Conservation (phyloP, 2,888 invertebrate species). For the Cantharis lateralis region DNA sequence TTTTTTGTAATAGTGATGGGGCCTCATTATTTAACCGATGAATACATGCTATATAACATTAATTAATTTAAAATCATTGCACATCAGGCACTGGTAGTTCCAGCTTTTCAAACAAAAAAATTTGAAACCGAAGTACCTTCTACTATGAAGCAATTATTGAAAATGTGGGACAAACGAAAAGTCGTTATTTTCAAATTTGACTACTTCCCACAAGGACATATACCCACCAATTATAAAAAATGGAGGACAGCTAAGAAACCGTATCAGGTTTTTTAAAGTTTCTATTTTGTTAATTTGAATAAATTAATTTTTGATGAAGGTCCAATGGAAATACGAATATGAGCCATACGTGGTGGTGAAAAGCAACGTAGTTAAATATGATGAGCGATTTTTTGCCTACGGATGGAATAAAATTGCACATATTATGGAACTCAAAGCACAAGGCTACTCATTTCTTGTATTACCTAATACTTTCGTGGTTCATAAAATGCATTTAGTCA, state of each 20-base stretch:
- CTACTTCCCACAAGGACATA: slow-evolving; percentile 87
- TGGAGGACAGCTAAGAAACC: slow-evolving; percentile 80
- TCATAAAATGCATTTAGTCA: slow-evolving; percentile 80
- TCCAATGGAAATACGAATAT: slow-evolving; percentile 86
- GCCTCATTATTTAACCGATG: no score
- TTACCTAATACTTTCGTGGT: slow-evolving; percentile 86
- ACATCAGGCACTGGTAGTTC: slow-evolving; percentile 72
- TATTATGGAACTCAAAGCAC: slow-evolving; percentile 80
- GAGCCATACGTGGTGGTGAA: slow-evolving; percentile 88
- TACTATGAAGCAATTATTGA: slow-evolving; percentile 74
- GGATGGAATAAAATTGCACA: slow-evolving; percentile 96
- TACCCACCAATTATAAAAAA: slow-evolving; percentile 80
- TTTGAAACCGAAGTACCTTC: slow-evolving; percentile 79
- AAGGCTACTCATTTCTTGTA: slow-evolving; percentile 69
- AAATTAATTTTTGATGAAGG: slow-evolving; percentile 61
- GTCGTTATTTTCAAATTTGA: slow-evolving; percentile 86
- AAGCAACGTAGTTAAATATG: slow-evolving; percentile 76
- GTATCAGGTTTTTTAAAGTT: slow-evolving; percentile 60
- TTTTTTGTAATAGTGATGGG: no score
- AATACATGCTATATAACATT: no score
- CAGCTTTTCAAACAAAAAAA: slow-evolving; percentile 90
- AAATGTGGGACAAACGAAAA: slow-evolving; percentile 72
- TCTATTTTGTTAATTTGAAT: neutral
- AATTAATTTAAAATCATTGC: no score
- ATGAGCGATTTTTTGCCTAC: slow-evolving; percentile 89